These are phyloP conservation scores for Drosophila obscura DNA, from an alignment of 1,140 invertebrate species.

Conservation along the genomic window DNA sequence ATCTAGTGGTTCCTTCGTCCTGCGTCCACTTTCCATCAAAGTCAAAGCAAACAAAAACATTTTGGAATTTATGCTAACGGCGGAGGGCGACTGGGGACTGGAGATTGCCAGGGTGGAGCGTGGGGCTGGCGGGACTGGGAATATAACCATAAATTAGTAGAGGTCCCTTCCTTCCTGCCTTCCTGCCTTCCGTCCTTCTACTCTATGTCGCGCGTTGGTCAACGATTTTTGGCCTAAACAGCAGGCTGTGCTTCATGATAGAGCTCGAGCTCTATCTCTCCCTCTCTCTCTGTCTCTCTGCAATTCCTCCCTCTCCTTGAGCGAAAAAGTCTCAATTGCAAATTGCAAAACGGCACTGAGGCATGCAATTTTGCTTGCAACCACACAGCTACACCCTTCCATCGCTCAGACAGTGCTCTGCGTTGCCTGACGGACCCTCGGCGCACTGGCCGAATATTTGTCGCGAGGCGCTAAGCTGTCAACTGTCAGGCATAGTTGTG, in stretches of 20 bases:
- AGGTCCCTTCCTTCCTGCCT: neutral
- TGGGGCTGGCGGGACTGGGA: neutral
- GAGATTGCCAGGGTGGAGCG: slow-evolving; percentile 9
- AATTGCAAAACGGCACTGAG: slow-evolving; percentile 76
- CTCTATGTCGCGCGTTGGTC: slow-evolving; percentile 21
- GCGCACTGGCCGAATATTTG: slow-evolving; percentile 21
- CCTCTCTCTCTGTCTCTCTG: neutral
- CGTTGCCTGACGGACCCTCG: slow-evolving; percentile 5
- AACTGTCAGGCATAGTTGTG: slow-evolving; percentile 63
- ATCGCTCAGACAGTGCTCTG: neutral
- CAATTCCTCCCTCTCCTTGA: slow-evolving; percentile 12
- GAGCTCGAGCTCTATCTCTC: slow-evolving; percentile 10
- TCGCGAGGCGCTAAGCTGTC: slow-evolving; percentile 78
- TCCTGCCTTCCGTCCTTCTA: slow-evolving; percentile 4
- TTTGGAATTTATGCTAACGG: slow-evolving; percentile 78
- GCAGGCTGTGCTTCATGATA: slow-evolving; percentile 2
- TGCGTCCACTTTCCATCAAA: slow-evolving; percentile 58
- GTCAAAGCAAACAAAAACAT: slow-evolving; percentile 74
- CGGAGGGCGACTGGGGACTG: slow-evolving; percentile 23
- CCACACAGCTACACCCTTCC: slow-evolving; percentile 16
- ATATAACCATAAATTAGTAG: slow-evolving; percentile 69
- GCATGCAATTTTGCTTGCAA: slow-evolving; percentile 68
- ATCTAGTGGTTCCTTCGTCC: neutral
- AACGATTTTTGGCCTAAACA: slow-evolving; percentile 31
- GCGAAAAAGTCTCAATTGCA: slow-evolving; percentile 78